Evolutionary conservation across 1,140 invertebrate genomes (phyloP).

Genomic region (Drosophila bipectinata): DNA sequence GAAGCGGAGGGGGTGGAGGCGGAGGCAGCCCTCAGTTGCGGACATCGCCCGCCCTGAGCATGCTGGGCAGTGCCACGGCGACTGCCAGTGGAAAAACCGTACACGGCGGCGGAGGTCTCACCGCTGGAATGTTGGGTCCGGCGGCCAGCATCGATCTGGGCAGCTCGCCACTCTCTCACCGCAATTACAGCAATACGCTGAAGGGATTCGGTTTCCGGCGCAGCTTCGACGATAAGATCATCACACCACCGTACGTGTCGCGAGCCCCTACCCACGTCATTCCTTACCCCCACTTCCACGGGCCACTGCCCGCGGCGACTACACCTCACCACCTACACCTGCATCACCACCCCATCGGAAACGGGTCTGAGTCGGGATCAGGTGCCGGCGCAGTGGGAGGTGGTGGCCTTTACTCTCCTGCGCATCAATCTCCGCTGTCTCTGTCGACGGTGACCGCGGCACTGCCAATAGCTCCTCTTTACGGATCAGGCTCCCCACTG

Average conservation of each 20-base stretch:
- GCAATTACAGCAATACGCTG: conserved; percentile 74
- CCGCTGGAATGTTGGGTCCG: conserved; percentile 62
- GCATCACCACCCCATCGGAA: conserved; percentile 55
- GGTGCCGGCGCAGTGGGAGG: conserved; percentile 6
- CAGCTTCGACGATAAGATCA: conserved; percentile 82
- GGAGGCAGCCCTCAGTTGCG: conserved; percentile 69
- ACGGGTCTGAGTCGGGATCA: conserved; percentile 14
- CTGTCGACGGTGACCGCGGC: conserved; percentile 48
- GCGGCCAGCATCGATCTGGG: conserved; percentile 80
- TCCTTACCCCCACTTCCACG: conserved; percentile 71
- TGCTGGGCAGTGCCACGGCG: conserved; percentile 67
- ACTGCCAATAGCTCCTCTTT: conserved; percentile 41
- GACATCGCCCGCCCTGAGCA: conserved; percentile 62
- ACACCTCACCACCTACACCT: conserved; percentile 67
- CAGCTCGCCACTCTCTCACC: conserved; percentile 76
- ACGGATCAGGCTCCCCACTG: conserved; percentile 46
- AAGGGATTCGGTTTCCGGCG: conserved; percentile 79
- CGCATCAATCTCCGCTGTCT: conserved; percentile 63
- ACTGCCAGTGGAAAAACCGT: conserved; percentile 55
- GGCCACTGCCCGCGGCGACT: conserved; percentile 37
- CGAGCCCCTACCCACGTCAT: conserved; percentile 49
- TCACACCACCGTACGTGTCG: conserved; percentile 56
- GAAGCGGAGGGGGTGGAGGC: conserved; percentile 26
- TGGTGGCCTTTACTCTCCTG: conserved; percentile 29
- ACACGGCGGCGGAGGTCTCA: conserved; percentile 26